Base-by-base conservation (phyloP, 2,797 vertebrate species). In the Sebastes jordani region DNA sequence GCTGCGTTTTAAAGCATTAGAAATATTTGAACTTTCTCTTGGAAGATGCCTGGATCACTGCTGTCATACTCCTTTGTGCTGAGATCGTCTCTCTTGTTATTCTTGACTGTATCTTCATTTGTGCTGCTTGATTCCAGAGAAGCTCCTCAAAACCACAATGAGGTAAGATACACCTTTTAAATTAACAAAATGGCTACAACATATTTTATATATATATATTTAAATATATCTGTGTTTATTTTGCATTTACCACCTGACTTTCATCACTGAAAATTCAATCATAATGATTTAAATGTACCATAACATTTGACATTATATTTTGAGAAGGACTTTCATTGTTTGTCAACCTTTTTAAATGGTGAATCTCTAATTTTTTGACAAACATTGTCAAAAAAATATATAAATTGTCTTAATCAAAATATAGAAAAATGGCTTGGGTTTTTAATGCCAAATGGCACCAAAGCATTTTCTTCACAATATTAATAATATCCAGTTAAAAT, bases 91-190 rank as follows among this genome's bases (percentile, higher is more conserved):
- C 71, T 85, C 11, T 9, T 90, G 68, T 42, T 94, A 0, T 29
- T 92, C 9, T 81, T 95, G 25, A 46, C 74, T 25, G n/a, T 86
- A 4, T 86, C 83, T 66, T 84, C 80, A 36, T 79, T 89, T 61
- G 58, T 84, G 62, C 62, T 46, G 65, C 66, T 87, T 52, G 74
- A 88, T 54, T 89, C 91, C 59, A 86, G 59, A 82, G n/a, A 79
- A 20, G 83, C 69, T 22, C 63, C 54, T 52, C 64, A 56, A 23
- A 38, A 79, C n/a, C 27, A 81, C 54, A 25, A 54, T 52, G 34
- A 91, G 91, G 95, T 95, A 83, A 80, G 70, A 7, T 20, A 27
- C 23, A 30, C 11, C 34, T 63, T 23, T 38, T 38, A 38, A 38
- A 38, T 38, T 14, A 38, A 38, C 36, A 14, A 38, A 38, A 38